phyloP scores from a whole-genome alignment of 2,113 vertebrate species.

The Formicarius rufipectus region DNA sequence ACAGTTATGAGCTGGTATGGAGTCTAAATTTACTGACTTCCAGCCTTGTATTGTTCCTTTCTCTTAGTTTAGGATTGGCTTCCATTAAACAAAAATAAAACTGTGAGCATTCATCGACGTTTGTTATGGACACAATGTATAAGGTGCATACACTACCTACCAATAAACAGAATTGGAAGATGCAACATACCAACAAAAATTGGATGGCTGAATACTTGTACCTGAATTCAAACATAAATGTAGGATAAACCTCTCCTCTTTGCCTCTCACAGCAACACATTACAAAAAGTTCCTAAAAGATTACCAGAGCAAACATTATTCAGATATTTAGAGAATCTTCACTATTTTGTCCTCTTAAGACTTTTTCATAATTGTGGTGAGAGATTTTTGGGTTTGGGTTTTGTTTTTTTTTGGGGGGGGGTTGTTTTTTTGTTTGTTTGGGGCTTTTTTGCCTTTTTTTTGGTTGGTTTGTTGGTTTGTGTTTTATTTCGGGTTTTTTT shows the following conservation, averaged over 20 bases:
- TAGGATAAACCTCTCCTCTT: background rate
- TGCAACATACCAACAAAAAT: background rate
- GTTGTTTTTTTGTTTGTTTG: too few relatives aligned
- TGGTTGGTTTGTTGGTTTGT: too few relatives aligned
- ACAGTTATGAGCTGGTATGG: background rate
- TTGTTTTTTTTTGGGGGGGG: too few relatives aligned
- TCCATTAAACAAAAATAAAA: background rate
- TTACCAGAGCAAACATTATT: background rate
- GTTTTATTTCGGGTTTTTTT: too few relatives aligned
- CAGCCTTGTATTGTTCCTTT: background rate
- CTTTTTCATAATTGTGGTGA: background rate
- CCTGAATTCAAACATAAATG: conserved; percentile 19
- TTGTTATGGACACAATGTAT: background rate
- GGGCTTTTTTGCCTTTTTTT: too few relatives aligned
- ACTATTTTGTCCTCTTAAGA: background rate
- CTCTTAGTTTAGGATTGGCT: background rate
- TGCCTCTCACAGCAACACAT: background rate
- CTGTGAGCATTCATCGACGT: background rate
- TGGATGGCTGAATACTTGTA: conserved; percentile 17
- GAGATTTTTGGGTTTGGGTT: too few relatives aligned
- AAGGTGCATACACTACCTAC: background rate
- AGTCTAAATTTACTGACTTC: background rate
- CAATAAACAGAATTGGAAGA: background rate
- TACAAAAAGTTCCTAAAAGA: background rate
- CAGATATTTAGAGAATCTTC: background rate